Evolutionary conservation across 2,113 vertebrate genomes (phyloP).

Genomic region (Seriola rivoliana): DNA sequence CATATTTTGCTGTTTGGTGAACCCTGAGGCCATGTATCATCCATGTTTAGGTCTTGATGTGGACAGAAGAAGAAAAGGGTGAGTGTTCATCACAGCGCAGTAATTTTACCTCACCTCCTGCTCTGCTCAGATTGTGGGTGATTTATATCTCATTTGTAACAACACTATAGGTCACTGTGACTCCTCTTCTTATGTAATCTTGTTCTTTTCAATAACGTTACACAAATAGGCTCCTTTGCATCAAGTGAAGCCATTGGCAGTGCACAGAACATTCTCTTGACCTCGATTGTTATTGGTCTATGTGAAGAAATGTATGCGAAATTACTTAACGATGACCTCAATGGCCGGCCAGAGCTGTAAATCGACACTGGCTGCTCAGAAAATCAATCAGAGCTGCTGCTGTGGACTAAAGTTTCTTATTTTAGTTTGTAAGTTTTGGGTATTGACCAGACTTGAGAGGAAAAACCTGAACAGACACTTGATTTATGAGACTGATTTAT

Average conservation of each 20-base stretch:
- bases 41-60: not conserved
- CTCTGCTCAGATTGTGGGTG: conserved; percentile 6
- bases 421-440: not conserved
- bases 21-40: conserved; percentile 10
- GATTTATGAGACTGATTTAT: not conserved
- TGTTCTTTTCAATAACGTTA: not conserved
- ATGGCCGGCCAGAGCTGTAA: not conserved
- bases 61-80: not conserved
- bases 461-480: not conserved
- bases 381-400: not conserved
- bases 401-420: not conserved
- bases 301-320: not conserved
- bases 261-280: not conserved
- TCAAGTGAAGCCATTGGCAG: not conserved
- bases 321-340: not conserved
- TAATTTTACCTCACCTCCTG: conserved; percentile 19
- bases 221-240: not conserved
- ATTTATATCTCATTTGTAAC: not conserved
- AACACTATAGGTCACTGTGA: not conserved
- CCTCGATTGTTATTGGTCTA: not conserved
- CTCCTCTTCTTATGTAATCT: conserved; percentile 9
- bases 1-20: not conserved
- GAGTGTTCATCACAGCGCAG: not conserved
- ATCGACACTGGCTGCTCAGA: not conserved
- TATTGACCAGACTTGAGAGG: not conserved